These are phyloP conservation scores for Platichthys stellatus DNA, from an alignment of 2,113 vertebrate species.

Conservation along the genomic window DNA sequence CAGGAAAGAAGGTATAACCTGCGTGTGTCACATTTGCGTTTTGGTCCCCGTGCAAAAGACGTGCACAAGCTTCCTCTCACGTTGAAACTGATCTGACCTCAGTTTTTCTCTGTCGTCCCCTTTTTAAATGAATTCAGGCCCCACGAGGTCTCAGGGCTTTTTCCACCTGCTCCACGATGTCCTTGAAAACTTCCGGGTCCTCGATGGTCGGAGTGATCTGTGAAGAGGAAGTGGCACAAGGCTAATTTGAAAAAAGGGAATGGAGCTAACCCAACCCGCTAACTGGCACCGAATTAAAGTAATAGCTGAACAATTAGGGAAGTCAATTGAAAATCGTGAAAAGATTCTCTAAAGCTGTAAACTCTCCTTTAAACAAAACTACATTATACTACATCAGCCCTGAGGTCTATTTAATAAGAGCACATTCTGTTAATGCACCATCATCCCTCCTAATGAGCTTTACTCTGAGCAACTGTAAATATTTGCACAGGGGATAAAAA, in stretches of 20 bases:
- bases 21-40: no score
- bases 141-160: slow-evolving; percentile 24
- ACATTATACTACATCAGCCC: no score
- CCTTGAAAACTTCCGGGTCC: slow-evolving; percentile 88
- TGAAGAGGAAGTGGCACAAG: slow-evolving; percentile 12
- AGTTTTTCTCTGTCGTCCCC: neutral
- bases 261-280: neutral
- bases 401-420: no score
- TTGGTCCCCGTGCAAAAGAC: no score
- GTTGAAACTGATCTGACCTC: neutral
- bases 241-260: neutral
- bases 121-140: slow-evolving; percentile 28
- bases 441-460: slow-evolving; percentile 2
- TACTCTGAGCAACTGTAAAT: no score
- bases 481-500: no score
- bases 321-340: no score
- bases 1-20: no score
- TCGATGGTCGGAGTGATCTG: slow-evolving; percentile 94
- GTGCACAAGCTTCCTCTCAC: neutral
- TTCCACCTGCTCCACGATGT: slow-evolving; percentile 85
- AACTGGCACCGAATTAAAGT: neutral
- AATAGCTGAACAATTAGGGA: slow-evolving; percentile 1
- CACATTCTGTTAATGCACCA: no score
- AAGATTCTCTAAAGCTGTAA: no score
- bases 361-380: no score